Base-by-base conservation (phyloP, 2,888 invertebrate genomes). In the Eledona agricola region DNA sequence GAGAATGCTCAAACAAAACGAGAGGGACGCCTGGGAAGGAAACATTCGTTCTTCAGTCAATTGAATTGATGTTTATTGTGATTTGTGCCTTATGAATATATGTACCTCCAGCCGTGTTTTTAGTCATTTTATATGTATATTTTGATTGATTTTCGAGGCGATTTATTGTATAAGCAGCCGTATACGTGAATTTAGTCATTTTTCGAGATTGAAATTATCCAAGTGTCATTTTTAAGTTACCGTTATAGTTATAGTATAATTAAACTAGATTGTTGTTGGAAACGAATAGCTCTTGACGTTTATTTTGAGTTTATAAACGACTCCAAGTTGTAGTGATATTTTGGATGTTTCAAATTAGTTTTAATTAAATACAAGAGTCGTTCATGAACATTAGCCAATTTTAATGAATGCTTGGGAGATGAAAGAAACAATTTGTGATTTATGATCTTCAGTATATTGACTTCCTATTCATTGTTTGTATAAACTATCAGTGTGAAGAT, bases 1-100 rank as follows among this genome's bases (percentile, higher is more conserved):
- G 40, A 65, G 59, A 32, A 58, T 67, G 38, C 66, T 70, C 43
- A 66, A 65, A 46, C 72, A 76, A 61, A 74, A 69, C 52, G 73
- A 75, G 59, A 68, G 65, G 47, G 75, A 75, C 59, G 76, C 76
- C 10, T 76, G 76, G 76, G 75, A 76, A 56, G 76, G 76, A 6
- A 71, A 70, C 53, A 64, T 74, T 5, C 60, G 65, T 45, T 67
- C 68, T 12, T 64, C 68, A 17, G 60, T 52, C 31, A 55, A 46
- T 16, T 55, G 38, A 23, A 10, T 10, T 17, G 16, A 17, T n/a
- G n/a, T n/a, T 7, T 26, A 29, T 40, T 23, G 20, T 28, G 25
- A 26, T 31, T 51, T 22, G 51, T 51, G 51, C 51, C 51, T 51
- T 51, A 38, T 29, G 7, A 45, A 38, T n/a, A 25, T 10, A 28